Evolutionary conservation across 64 coral and sea anemone species (phyloP), one percentile per base, ranked within the genome.

Genomic region (Actinia equina): DNA sequence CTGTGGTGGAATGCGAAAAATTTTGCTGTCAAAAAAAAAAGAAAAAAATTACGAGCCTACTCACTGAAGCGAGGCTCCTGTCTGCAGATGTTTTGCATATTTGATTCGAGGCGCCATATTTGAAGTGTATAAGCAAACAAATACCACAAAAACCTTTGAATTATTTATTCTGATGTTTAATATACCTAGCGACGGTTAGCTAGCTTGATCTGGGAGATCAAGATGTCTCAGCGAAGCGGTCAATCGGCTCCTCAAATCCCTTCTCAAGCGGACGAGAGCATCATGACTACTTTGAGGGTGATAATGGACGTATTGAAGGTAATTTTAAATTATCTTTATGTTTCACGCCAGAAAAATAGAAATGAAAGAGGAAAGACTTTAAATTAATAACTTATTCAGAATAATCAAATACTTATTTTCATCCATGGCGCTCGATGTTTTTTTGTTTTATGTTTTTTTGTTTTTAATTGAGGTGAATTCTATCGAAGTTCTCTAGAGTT

Each of bases 261-360:
- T 51, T 59, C 64, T 11, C 84, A 94, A 88, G 53, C 65, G 20
- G 90, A 95, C 49, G 94, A 95, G 52, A 95, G 94, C 45, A 62
- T 95, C 7, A 91, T 89, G 56, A 95, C 94, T 20, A 95, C 94
- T 26, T 63, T 95, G 46, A 88, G 84, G 65, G 94, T 95, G 11
- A 95, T 95, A 16, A 95, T 95, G 94, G 94, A 95, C 44, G 94
- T 95, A 27, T 62, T 95, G 54, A 95, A 95, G 89, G 94, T 95
- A n/a, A n/a, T n/a, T n/a, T n/a, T n/a, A n/a, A n/a, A n/a, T n/a
- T n/a, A n/a, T n/a, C n/a, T n/a, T n/a, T n/a, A n/a, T n/a, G n/a
- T n/a, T n/a, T n/a, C n/a, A n/a, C n/a, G n/a, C 13, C 12, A 30
- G 10, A 74, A 74, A 74, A 41, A 2, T 13, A 9, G 11, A 26